These are phyloP conservation scores for Patella caerulea DNA, from an alignment of 2,888 invertebrate species.

Conservation along the genomic window DNA sequence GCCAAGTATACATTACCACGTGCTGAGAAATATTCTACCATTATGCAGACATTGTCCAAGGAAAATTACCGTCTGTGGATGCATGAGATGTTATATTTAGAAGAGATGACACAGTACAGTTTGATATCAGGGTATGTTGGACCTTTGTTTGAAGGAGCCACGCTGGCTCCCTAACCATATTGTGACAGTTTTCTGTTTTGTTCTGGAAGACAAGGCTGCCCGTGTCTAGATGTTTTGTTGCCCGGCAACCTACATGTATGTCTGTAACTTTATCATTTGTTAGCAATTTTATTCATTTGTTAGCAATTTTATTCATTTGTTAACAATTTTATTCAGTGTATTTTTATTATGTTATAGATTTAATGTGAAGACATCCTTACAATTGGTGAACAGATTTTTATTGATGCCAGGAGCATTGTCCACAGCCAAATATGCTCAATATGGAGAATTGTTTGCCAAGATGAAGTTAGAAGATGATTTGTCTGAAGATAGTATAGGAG, in stretches of 20 bases:
- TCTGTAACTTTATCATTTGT: too few relatives aligned
- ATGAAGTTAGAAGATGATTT: constrained; percentile 82
- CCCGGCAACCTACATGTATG: too few relatives aligned
- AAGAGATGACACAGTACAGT: constrained; percentile 83
- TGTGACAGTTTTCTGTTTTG: not conserved
- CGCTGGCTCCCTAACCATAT: too few relatives aligned
- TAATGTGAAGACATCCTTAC: constrained; percentile 79
- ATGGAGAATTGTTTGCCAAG: constrained; percentile 83
- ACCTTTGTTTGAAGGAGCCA: not conserved
- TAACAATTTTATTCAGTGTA: too few relatives aligned
- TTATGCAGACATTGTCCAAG: constrained; percentile 76
- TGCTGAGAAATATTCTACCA: constrained; percentile 77
- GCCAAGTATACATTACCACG: constrained; percentile 60
- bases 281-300: too few relatives aligned
- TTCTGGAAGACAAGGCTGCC: not conserved
- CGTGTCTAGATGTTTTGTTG: too few relatives aligned
- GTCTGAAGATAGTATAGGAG: constrained; percentile 86
- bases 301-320: too few relatives aligned
- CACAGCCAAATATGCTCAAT: constrained; percentile 83
- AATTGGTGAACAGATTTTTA: constrained; percentile 79
- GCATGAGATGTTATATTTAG: constrained; percentile 83
- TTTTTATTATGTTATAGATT: constrained; percentile 71
- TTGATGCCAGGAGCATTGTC: constrained; percentile 76
- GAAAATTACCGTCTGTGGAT: constrained; percentile 82
- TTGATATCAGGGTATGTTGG: constrained; percentile 74